phyloP scores from a whole-genome alignment of 1,140 invertebrate genomes.

The Heliconius melpomene region DNA sequence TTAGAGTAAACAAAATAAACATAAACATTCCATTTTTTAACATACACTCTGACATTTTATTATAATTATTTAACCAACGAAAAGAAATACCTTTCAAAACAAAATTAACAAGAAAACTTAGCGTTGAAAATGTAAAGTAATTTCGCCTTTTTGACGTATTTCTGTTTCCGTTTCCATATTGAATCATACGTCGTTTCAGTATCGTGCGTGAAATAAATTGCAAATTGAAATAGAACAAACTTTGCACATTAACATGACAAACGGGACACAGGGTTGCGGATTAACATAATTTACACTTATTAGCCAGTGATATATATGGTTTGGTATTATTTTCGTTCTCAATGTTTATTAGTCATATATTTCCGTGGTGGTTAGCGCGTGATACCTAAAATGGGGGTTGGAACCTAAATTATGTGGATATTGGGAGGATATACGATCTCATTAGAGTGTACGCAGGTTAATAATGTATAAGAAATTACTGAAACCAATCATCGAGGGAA shows the following conservation, averaged over 20 bases:
- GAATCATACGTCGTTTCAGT: slow-evolving; percentile 19
- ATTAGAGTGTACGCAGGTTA: too few relatives aligned
- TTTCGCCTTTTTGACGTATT: slow-evolving; percentile 37
- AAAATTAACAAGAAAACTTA: not conserved
- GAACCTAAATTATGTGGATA: not conserved
- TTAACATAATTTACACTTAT: slow-evolving; percentile 63
- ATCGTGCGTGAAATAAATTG: slow-evolving; percentile 37
- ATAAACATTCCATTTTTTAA: too few relatives aligned
- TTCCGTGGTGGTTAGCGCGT: not conserved
- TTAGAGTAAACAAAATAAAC: too few relatives aligned
- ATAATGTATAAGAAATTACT: too few relatives aligned
- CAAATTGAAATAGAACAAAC: slow-evolving; percentile 54
- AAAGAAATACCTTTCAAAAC: slow-evolving; percentile 37
- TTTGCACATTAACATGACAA: slow-evolving; percentile 70
- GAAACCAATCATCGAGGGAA: too few relatives aligned
- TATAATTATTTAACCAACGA: not conserved
- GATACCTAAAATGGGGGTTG: not conserved
- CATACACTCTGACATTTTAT: not conserved
- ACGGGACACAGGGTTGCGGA: slow-evolving; percentile 46
- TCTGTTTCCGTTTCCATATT: not conserved
- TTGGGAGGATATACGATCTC: not conserved
- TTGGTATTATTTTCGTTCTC: slow-evolving; percentile 26
- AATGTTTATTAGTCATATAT: slow-evolving; percentile 11
- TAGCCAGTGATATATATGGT: slow-evolving; percentile 46
- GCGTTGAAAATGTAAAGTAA: slow-evolving; percentile 64